Percentiles rank a stretch among this genome's conserved stretches.
phyloP scores from a whole-genome alignment of 1,140 invertebrate species.

The Trachymyrmex cornetzi region DNA sequence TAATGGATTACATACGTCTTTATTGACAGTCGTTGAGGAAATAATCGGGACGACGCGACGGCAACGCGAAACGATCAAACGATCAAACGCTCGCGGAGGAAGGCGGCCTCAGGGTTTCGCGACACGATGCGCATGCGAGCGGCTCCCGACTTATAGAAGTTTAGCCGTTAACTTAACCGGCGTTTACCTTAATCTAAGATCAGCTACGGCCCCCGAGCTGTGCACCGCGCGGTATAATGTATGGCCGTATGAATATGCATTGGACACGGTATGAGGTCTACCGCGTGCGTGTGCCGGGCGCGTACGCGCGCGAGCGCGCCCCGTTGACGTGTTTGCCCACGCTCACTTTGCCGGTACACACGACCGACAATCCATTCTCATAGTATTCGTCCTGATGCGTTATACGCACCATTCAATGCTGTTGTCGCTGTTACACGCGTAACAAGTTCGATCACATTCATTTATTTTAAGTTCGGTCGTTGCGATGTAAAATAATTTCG shows the following conservation, averaged over 20 bases:
- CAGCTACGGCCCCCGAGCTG: constrained; percentile 77
- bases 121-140: constrained; percentile 77
- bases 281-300: constrained; percentile 65
- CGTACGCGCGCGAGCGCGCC: constrained; percentile 30
- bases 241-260: constrained; percentile 87
- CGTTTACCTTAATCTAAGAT: constrained; percentile 88
- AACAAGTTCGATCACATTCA: constrained; percentile 26
- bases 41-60: neutral
- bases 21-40: neutral
- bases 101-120: constrained; percentile 50
- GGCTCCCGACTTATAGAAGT: constrained; percentile 80
- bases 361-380: constrained; percentile 15
- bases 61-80: neutral
- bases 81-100: constrained; percentile 21
- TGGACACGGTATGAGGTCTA: constrained; percentile 82
- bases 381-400: neutral
- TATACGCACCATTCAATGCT: neutral
- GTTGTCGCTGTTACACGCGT: neutral
- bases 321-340: constrained; percentile 69
- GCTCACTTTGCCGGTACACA: constrained; percentile 67
- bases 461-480: neutral
- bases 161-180: constrained; percentile 88
- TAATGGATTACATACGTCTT: neutral
- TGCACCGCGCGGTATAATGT: constrained; percentile 82
- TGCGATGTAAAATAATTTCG: neutral